phyloP scores from a whole-genome alignment of 2,113 vertebrate genomes.

The Merops nubicus region DNA sequence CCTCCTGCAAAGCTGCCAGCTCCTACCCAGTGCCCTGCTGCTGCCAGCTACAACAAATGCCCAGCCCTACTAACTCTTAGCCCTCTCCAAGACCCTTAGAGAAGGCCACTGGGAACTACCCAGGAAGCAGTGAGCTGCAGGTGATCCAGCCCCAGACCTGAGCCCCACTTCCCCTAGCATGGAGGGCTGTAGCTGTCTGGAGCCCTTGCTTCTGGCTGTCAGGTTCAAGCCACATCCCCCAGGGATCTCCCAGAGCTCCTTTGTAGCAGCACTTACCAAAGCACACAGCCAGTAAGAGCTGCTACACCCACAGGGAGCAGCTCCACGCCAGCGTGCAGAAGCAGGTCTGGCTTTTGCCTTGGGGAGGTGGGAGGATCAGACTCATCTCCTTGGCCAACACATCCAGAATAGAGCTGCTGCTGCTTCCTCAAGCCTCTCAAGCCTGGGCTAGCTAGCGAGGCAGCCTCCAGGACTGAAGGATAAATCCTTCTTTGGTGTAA shows the following conservation, averaged over 20 bases:
- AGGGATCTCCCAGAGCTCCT: not conserved
- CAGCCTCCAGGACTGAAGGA: not conserved
- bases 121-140: not conserved
- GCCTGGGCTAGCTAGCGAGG: not conserved
- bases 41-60: fast-evolving
- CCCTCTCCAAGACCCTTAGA: not conserved
- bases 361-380: not conserved
- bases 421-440: not conserved
- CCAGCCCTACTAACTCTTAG: not conserved
- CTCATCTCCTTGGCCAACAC: not conserved
- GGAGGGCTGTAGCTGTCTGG: not conserved
- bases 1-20: not conserved
- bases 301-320: not conserved
- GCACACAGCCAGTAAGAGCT: fast-evolving
- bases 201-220: not conserved
- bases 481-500: not conserved
- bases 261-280: not conserved
- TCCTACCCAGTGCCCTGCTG: not conserved
- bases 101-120: not conserved
- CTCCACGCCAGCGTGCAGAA: not conserved
- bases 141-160: not conserved
- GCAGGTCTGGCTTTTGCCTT: not conserved
- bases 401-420: not conserved
- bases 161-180: fast-evolving
- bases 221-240: fast-evolving